These are phyloP conservation scores for Xiphophorus maculatus DNA, from an alignment of 2,113 vertebrate genomes.

Conservation along the genomic window DNA sequence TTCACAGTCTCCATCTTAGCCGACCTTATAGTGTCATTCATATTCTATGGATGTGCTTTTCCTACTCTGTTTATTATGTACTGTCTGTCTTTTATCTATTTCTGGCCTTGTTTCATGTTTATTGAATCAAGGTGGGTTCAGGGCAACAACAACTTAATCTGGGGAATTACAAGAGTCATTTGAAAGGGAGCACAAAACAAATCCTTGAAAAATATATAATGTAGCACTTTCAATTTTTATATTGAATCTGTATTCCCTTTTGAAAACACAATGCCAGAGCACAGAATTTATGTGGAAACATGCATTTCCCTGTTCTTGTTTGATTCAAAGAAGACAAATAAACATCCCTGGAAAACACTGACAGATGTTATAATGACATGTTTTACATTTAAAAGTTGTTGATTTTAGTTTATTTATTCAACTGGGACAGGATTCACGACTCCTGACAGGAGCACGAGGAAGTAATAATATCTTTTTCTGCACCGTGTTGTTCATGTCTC, in stretches of 20 bases:
- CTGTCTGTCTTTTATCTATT: slow-evolving; percentile 36
- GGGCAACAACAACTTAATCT: slow-evolving; percentile 37
- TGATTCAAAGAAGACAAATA: slow-evolving; percentile 3
- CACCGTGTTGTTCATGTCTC: slow-evolving; percentile 65
- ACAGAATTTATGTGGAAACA: slow-evolving; percentile 30
- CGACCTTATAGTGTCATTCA: slow-evolving; percentile 2
- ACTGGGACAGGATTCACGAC: slow-evolving; percentile 48
- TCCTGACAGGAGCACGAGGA: slow-evolving; percentile 58
- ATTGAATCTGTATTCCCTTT: slow-evolving; percentile 17
- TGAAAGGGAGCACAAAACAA: slow-evolving; percentile 19
- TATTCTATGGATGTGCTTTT: slow-evolving; percentile 2
- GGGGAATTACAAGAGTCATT: slow-evolving; percentile 32
- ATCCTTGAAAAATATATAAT: slow-evolving; percentile 26
- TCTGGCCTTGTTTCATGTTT: slow-evolving; percentile 38
- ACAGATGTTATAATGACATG: slow-evolving; percentile 48
- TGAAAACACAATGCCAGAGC: slow-evolving; percentile 12
- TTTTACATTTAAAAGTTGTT: slow-evolving; percentile 55
- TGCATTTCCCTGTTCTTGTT: background rate
- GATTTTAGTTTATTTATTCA: slow-evolving; percentile 49
- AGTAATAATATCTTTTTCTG: slow-evolving; percentile 66
- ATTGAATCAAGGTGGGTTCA: slow-evolving; percentile 47
- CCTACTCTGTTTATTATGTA: slow-evolving; percentile 25
- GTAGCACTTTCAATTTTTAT: slow-evolving; percentile 47
- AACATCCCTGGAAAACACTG: slow-evolving; percentile 18
- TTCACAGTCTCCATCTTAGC: background rate